Evolutionary conservation across 2,888 invertebrate genomes (phyloP), one percentile per base, ranked within the genome.

Genomic region (Griposia aprilina): DNA sequence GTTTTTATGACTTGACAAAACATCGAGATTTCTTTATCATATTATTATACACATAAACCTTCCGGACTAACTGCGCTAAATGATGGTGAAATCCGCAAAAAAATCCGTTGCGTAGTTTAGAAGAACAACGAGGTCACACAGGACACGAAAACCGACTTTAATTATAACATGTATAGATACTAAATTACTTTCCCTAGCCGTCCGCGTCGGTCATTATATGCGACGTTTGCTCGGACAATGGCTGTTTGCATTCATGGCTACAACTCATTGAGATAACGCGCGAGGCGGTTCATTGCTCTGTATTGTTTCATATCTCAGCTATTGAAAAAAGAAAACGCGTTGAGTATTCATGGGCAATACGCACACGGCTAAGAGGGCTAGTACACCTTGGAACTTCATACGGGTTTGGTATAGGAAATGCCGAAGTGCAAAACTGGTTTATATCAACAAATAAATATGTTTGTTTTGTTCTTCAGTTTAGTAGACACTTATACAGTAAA

Each of bases 211-310:
- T 55, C 68, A 59, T 50, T 59, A 68, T 68, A 76, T 65, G 20
- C 57, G 45, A 59, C 65, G 74, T 62, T 52, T 45, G 15, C 15
- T 73, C 57, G 62, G 52, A 76, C 76, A 78, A 78, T 80, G 60
- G 45, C 23, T 82, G 77, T 80, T 83, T 78, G 65, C 73, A 52
- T 73, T 73, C 26, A 74, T 78, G 55, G 52, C 20, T 62, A 67
- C 65, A 66, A 69, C 57, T 73, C 63, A 74, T 77, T 70, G 59
- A 70, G 84, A 84, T 86, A 84, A 84, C 62, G 55, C 67, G 62
- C 69, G 30, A 60, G 23, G 63, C 60, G 65, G 86, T 87, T 81
- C 87, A 80, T 76, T 76, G 87, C 81, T 65, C 85, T 41, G 63
- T 23, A 77, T 65, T 82, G 72, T 81, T 74, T 72, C 57, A 73